Conservation (phyloP, 2,888 invertebrate species). For the Ectropis crepuscularia region DNA sequence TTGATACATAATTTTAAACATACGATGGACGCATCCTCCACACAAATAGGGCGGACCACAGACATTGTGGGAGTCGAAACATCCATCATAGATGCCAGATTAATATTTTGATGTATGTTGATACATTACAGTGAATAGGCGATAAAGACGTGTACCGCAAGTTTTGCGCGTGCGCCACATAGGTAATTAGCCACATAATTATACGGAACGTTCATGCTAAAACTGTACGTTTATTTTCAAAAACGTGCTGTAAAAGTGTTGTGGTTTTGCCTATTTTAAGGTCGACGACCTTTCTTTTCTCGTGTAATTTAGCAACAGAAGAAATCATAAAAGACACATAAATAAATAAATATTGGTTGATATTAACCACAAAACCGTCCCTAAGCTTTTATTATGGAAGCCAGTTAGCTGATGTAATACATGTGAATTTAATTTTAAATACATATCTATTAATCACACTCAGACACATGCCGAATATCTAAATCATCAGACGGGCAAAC, state of each 20-base stretch:
- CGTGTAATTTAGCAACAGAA: slow-evolving; percentile 7
- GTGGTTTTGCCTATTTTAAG: neutral
- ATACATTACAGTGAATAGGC: slow-evolving; percentile 55
- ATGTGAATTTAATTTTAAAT: no score
- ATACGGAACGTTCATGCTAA: neutral
- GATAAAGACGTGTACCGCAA: slow-evolving; percentile 7
- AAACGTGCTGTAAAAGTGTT: neutral
- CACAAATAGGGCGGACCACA: slow-evolving; percentile 10
- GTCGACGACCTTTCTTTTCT: slow-evolving; percentile 3
- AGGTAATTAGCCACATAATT: neutral
- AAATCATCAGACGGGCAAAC: no score
- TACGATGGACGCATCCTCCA: neutral
- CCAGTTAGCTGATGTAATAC: no score
- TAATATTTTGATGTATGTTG: slow-evolving; percentile 73
- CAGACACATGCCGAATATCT: no score
- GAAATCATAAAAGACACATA: no score
- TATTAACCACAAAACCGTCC: no score
- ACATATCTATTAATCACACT: no score
- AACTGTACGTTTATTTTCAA: neutral
- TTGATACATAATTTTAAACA: neutral
- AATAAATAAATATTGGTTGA: no score
- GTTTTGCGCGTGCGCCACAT: slow-evolving; percentile 20
- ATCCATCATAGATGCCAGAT: slow-evolving; percentile 77
- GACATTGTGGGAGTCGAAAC: slow-evolving; percentile 34
- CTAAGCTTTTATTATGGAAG: no score